A percentile compares a stretch with the other conserved stretches of the same genome.
Evolutionary conservation across 2,797 vertebrate genomes (phyloP).

Genomic region (Myotis planiceps): DNA sequence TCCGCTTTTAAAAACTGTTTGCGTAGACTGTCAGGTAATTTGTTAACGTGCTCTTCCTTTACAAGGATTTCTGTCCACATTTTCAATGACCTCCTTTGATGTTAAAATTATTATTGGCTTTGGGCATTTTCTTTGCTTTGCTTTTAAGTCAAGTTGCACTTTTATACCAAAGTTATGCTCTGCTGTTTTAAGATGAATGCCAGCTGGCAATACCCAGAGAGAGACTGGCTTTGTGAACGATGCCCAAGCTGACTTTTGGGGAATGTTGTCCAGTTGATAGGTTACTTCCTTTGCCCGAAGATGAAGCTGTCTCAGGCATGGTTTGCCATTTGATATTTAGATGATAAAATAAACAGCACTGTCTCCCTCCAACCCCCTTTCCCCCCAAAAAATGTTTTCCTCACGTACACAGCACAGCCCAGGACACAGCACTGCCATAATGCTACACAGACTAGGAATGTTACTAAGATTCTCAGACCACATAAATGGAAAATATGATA

Average conservation of each 20-base stretch:
- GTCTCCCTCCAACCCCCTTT: neutral
- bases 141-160: slow-evolving; percentile 81
- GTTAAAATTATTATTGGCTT: slow-evolving; percentile 76
- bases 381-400: neutral
- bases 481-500: neutral
- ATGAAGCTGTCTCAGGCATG: slow-evolving; percentile 30
- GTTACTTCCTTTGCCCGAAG: slow-evolving; percentile 44
- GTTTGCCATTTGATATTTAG: slow-evolving; percentile 44
- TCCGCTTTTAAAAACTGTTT: slow-evolving; percentile 52
- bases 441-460: neutral
- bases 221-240: slow-evolving; percentile 30
- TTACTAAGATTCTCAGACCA: neutral
- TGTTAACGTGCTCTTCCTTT: slow-evolving; percentile 65
- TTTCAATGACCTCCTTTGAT: slow-evolving; percentile 69
- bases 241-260: neutral
- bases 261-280: slow-evolving; percentile 5
- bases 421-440: neutral
- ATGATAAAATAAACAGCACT: neutral
- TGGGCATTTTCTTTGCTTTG: slow-evolving; percentile 81
- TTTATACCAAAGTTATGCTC: slow-evolving; percentile 73
- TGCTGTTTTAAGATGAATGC: slow-evolving; percentile 76
- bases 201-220: slow-evolving; percentile 64
- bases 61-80: slow-evolving; percentile 71
- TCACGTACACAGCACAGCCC: too few relatives aligned
- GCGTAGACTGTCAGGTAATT: slow-evolving; percentile 51